Evolutionary conservation across 2,797 vertebrate species (phyloP).

Genomic region (Lutjanus argentimaculatus): DNA sequence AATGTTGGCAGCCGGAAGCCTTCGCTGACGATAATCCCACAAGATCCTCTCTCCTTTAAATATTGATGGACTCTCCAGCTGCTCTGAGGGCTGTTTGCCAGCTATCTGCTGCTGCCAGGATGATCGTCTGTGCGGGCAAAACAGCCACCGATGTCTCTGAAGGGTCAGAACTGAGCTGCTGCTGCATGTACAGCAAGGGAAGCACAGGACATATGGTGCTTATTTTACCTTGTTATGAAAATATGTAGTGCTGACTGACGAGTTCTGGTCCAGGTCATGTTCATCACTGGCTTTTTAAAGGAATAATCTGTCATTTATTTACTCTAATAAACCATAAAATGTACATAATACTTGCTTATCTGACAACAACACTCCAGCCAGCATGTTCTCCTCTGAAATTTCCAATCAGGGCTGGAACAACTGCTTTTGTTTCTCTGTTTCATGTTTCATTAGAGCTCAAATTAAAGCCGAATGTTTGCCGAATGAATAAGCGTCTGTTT

Average conservation of each 20-base stretch:
- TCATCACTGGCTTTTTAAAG: not conserved
- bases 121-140: not conserved
- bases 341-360: no score
- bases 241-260: not conserved
- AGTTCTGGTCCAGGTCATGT: not conserved
- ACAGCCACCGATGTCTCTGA: not conserved
- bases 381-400: no score
- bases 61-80: constrained; percentile 59
- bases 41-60: constrained; percentile 52
- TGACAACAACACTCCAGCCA: no score
- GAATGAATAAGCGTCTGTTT: no score
- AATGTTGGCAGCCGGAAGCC: constrained; percentile 20
- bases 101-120: constrained; percentile 25
- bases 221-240: not conserved
- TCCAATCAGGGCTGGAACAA: no score
- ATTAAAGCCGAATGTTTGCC: no score
- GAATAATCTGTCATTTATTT: no score
- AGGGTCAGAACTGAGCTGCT: not conserved
- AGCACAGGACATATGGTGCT: not conserved
- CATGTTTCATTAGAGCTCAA: no score
- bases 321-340: no score
- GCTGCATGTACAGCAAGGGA: not conserved
- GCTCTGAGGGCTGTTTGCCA: constrained; percentile 33
- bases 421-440: no score
- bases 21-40: constrained; percentile 48